Percentiles rank a stretch among this genome's conserved stretches.
These are phyloP conservation scores for Psilopogon haemacephalus DNA, from an alignment of 2,113 vertebrate species.

Conservation along the genomic window DNA sequence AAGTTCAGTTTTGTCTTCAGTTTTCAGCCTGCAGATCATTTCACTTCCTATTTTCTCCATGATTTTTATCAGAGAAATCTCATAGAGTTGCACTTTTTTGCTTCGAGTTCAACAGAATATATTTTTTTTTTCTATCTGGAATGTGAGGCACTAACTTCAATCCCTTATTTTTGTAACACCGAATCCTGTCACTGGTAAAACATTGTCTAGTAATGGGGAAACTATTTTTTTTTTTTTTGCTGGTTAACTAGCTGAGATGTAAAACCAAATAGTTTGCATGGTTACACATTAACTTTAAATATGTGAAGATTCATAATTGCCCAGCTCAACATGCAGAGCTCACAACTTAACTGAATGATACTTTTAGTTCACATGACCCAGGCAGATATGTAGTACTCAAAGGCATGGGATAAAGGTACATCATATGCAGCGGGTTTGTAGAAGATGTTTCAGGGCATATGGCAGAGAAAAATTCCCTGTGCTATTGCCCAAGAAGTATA, in stretches of 20 bases:
- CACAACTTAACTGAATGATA: neutral
- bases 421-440: neutral
- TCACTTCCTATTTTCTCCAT: neutral
- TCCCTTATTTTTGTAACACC: neutral
- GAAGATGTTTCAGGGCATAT: neutral
- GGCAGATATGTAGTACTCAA: neutral
- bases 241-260: neutral
- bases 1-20: neutral
- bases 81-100: neutral
- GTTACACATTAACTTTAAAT: neutral
- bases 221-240: neutral
- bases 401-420: neutral
- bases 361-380: neutral
- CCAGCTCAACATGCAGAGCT: neutral
- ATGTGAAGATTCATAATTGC: neutral
- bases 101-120: neutral
- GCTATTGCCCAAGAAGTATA: neutral
- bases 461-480: neutral
- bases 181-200: neutral
- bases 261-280: neutral
- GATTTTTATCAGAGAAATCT: neutral
- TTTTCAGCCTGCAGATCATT: neutral
- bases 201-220: neutral
- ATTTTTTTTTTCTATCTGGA: neutral
- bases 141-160: neutral